Percentiles rank a stretch among this genome's conserved stretches.
These are phyloP conservation scores for Diachasmimorpha longicaudata DNA, from an alignment of 1,140 invertebrate genomes.

Conservation along the genomic window DNA sequence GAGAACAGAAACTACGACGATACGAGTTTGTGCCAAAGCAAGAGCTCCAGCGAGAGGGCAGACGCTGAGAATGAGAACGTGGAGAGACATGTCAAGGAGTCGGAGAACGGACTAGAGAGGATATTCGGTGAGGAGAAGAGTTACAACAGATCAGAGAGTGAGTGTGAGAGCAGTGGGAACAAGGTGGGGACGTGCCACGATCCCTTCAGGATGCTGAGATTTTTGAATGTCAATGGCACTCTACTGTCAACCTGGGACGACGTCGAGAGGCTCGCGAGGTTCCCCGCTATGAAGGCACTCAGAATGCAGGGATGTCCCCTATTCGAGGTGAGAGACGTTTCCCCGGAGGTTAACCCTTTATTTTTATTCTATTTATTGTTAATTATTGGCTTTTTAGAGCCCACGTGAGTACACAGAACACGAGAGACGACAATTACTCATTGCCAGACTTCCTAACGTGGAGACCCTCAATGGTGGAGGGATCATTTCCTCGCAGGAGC, in stretches of 20 bases:
- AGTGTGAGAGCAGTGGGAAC: constrained; percentile 54
- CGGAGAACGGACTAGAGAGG: constrained; percentile 25
- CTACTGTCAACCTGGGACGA: constrained; percentile 85
- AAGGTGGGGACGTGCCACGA: constrained; percentile 63
- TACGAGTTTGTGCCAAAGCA: constrained; percentile 56
- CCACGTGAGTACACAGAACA: constrained; percentile 83
- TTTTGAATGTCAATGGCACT: constrained; percentile 86
- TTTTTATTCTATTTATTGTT: no score
- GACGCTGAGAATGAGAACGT: constrained; percentile 33
- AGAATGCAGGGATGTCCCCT: constrained; percentile 73
- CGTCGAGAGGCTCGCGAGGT: constrained; percentile 81
- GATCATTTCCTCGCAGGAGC: constrained; percentile 79
- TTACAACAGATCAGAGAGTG: constrained; percentile 61
- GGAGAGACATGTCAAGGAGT: constrained; percentile 11
- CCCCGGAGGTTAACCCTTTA: background rate
- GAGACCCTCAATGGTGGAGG: constrained; percentile 88
- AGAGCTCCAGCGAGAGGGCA: background rate
- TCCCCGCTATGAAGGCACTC: constrained; percentile 82
- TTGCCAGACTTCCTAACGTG: constrained; percentile 86
- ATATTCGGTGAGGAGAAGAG: constrained; percentile 44
- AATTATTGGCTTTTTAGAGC: constrained; percentile 66
- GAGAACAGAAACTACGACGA: constrained; percentile 45
- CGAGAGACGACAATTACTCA: constrained; percentile 82
- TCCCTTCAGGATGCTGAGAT: constrained; percentile 72
- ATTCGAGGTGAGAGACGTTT: constrained; percentile 50